Evolutionary conservation across 1,140 invertebrate species (phyloP), one percentile per base, ranked within the genome.

Genomic region (Nasonia vitripennis): DNA sequence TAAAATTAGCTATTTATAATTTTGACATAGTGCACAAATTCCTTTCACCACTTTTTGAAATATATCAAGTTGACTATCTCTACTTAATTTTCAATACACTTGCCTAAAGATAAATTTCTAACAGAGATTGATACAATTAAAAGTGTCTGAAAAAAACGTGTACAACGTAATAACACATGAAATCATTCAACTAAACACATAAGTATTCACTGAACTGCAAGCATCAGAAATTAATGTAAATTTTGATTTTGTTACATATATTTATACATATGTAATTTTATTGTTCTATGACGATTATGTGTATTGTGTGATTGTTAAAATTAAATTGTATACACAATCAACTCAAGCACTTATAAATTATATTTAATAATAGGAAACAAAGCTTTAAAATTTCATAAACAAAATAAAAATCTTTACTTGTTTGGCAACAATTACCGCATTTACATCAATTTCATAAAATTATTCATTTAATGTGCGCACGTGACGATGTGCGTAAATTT

Each of bases 391-490:
- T 83, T 74, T 23, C 20, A 34, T 73, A 84, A 80, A 55, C 0
- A 84, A 84, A 84, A 73, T 55, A 17, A 51, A 68, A 78, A 78
- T 45, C 20, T 78, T 37, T 31, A 34, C 17, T 78, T 71, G 31
- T 73, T 79, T 84, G 62, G 83, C 77, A 84, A 84, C 67, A 62
- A 79, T 73, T 84, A 73, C 14, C 74, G 48, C 45, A 80, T 79
- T 73, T 75, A 80, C 70, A 74, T 85, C 78, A 79, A 80, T 80
- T 77, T 81, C 67, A 77, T 85, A 85, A 85, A 85, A 85, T 75
- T 74, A 74, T 51, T 31, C 68, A 80, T 74, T 55, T 41, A 81
- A 68, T 81, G 37, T 81, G 71, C 73, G 71, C 55, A 81, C 73
- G 41, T 81, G 71, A 85, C 48, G 11, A 67, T 81, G 37, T 70